Base-by-base conservation (phyloP, 2,113 vertebrate genomes). In the Trinectes maculatus region DNA sequence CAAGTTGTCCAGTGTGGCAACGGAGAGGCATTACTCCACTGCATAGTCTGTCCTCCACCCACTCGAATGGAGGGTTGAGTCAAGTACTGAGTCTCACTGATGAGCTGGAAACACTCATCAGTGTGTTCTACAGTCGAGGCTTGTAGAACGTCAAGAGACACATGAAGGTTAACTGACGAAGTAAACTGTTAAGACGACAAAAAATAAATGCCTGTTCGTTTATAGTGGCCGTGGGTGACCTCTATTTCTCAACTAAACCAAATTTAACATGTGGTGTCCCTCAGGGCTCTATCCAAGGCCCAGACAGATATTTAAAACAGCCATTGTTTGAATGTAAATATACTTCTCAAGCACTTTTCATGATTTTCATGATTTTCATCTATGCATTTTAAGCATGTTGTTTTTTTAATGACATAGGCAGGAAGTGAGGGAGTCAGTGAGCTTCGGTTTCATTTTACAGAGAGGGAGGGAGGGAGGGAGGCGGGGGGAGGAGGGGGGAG, bases 361-460 rank as follows among this genome's bases (percentile, higher is more conserved):
- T n/a, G n/a, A n/a, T n/a, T n/a, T n/a, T n/a, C n/a, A n/a, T n/a
- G n/a, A n/a, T n/a, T n/a, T n/a, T n/a, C n/a, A n/a, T n/a, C n/a
- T n/a, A n/a, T 44, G 2, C 60, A 57, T 49, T 54, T 62, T 51
- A 65, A 60, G 46, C 75, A 44, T 53, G 57, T 57, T 59, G 48
- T 42, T n/a, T n/a, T n/a, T n/a, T n/a, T n/a, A n/a, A n/a, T n/a
- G n/a, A n/a, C n/a, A n/a, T 54, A 49, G 46, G 61, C 65, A 69
- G 82, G 71, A 86, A 66, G 42, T 71, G 57, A 62, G 60, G 10
- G 43, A 84, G 76, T 71, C 76, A 25, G 63, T 21, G 6, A 61
- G 75, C 66, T 62, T 55, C 25, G 79, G 79, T 82, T 82, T 82
- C 79, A 69, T 74, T 75, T 82, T 80, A 79, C 85, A 82, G 62